Conservation (phyloP, 2,797 vertebrate species). For the Tragopan temminckii region DNA sequence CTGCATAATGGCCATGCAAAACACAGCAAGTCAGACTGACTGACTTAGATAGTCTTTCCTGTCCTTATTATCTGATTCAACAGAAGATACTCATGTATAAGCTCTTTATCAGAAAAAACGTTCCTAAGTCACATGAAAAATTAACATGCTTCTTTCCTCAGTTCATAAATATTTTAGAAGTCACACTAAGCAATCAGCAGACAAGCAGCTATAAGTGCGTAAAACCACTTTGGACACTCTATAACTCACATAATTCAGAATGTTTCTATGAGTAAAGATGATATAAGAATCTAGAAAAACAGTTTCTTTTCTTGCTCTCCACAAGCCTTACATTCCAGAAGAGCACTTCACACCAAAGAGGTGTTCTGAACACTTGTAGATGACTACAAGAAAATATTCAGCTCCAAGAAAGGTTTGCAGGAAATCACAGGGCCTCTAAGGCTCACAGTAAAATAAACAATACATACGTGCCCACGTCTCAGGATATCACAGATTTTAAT, state of each 20-base stretch:
- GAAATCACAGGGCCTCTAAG: background rate
- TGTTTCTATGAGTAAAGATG: background rate
- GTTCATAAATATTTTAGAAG: slow-evolving; percentile 45
- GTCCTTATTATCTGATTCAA: background rate
- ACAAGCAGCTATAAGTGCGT: background rate
- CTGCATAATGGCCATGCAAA: background rate
- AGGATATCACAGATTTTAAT: background rate
- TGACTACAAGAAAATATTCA: background rate
- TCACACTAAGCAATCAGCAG: background rate
- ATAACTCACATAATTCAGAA: background rate
- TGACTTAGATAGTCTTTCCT: background rate
- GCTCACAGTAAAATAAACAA: background rate
- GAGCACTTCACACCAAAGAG: background rate
- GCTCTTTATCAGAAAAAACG: background rate
- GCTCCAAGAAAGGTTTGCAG: background rate
- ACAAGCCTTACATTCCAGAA: background rate
- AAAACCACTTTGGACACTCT: background rate
- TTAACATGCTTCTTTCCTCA: slow-evolving; percentile 16
- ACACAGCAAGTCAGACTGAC: background rate
- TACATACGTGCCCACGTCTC: background rate
- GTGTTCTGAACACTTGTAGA: background rate
- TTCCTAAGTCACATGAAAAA: background rate
- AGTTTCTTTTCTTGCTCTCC: background rate
- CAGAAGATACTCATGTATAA: background rate
- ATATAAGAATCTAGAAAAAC: background rate